These are phyloP conservation scores for Dryoscopus gambensis DNA, from an alignment of 2,113 vertebrate species.

Conservation along the genomic window DNA sequence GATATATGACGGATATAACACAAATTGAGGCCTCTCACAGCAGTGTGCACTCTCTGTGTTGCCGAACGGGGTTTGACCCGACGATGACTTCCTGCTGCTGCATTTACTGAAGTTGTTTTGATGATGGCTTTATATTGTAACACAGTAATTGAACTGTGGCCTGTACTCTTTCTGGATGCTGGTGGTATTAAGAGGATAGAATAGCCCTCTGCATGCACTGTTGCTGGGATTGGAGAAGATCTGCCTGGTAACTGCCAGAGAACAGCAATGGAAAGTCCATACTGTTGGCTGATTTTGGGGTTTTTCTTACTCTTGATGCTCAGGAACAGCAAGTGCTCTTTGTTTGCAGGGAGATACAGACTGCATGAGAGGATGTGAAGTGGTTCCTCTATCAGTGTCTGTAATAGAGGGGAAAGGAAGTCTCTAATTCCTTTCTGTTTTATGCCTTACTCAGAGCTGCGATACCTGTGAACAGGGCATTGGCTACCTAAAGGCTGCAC, in stretches of 20 bases:
- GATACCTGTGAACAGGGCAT: neutral
- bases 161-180: neutral
- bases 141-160: neutral
- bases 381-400: neutral
- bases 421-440: neutral
- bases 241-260: neutral
- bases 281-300: accelerated
- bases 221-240: neutral
- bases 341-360: neutral
- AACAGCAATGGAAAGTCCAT: neutral
- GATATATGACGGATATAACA: neutral
- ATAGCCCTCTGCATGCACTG: accelerated
- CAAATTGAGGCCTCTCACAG: neutral
- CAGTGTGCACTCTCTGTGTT: accelerated
- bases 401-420: neutral
- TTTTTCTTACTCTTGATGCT: neutral
- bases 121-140: neutral
- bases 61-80: neutral
- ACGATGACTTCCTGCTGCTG: neutral
- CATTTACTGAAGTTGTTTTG: neutral
- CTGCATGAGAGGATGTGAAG: neutral
- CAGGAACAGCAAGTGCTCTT: neutral
- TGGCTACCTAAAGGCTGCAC: neutral
- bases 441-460: neutral
- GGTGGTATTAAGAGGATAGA: neutral